These are phyloP conservation scores for Oryctolagus cuniculus DNA, from an alignment of 2,113 vertebrate species.

Conservation along the genomic window mOryCun1.1 NC_091436.1:50680501-50681000, in stretches of 20 bases:
- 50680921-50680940: background rate
- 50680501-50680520: background rate
- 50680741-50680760: background rate
- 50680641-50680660: background rate
- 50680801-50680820: background rate
- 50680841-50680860: background rate
- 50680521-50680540: background rate
- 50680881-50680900: background rate
- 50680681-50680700: background rate
- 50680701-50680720: conserved; percentile 9
- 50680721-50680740: background rate
- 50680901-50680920: conserved; percentile 5
- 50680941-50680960: background rate
- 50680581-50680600: background rate
- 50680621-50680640: background rate
- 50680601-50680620: background rate
- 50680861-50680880: background rate
- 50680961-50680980: background rate
- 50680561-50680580: background rate
- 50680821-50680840: background rate
- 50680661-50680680: background rate
- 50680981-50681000: background rate
- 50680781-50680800: background rate
- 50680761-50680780: background rate
- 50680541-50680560: background rate